Evolutionary conservation across 2,797 vertebrate species (phyloP).

Genomic region (Nasua narica): DNA sequence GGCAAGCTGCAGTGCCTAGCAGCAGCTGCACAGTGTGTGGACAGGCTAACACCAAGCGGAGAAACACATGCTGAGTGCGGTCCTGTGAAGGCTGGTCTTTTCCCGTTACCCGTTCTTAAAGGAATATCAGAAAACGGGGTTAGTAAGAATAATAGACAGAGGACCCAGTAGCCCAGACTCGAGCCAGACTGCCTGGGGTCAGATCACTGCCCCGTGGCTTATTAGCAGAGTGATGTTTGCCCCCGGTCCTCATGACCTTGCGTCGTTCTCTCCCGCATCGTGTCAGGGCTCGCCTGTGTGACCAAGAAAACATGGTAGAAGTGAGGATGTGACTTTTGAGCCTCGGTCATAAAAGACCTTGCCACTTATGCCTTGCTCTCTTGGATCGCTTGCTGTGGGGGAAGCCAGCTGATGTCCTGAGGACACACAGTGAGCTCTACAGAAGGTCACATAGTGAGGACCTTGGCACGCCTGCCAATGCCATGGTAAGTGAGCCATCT

Average conservation of each 20-base stretch:
- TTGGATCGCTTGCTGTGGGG: not conserved
- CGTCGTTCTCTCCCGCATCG: not conserved
- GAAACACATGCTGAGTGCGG: not conserved
- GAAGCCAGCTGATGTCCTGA: not conserved
- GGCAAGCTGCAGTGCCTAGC: not conserved
- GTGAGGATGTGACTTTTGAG: not conserved
- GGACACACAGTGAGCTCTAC: not conserved
- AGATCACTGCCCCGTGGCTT: not conserved
- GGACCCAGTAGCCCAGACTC: not conserved
- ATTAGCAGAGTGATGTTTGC: not conserved
- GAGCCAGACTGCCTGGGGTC: not conserved
- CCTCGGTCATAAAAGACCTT: not conserved
- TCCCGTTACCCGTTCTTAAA: not conserved
- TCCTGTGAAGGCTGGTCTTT: slow-evolving; percentile 1
- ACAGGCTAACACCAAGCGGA: not conserved
- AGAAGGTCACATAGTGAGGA: not conserved
- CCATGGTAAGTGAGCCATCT: not conserved
- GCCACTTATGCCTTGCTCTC: not conserved
- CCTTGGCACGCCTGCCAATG: not conserved
- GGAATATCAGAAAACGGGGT: not conserved
- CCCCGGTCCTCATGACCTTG: not conserved
- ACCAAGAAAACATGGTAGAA: not conserved
- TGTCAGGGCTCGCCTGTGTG: not conserved
- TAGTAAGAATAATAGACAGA: not conserved
- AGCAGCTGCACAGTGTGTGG: slow-evolving; percentile 47